Conservation (phyloP, 2,797 vertebrate species). For the Tragopan temminckii region DNA sequence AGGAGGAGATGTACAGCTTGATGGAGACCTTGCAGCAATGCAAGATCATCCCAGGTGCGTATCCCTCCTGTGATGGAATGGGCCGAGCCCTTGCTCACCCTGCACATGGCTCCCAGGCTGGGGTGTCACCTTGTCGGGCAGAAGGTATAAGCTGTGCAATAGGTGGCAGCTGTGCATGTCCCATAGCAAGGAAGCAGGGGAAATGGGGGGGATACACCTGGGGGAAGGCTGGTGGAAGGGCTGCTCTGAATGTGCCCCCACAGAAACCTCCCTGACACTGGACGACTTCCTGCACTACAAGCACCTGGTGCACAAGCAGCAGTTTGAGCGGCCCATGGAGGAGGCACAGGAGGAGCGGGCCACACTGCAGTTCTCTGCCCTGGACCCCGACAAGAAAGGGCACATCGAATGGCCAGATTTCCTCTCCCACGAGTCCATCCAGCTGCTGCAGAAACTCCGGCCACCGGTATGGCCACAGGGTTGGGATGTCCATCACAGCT, state of each 20-base stretch:
- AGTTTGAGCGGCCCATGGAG: constrained; percentile 87
- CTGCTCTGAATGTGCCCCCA: neutral
- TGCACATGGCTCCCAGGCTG: neutral
- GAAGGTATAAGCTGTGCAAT: neutral
- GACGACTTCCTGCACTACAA: constrained; percentile 95
- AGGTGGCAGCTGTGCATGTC: too few relatives aligned
- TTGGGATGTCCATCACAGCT: neutral
- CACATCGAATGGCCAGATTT: constrained; percentile 94
- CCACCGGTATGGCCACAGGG: constrained; percentile 83
- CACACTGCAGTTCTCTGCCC: constrained; percentile 89
- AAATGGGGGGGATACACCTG: neutral
- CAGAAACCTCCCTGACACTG: constrained; percentile 93
- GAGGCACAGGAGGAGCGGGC: constrained; percentile 92
- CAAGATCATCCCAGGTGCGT: constrained; percentile 93
- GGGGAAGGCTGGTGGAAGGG: neutral
- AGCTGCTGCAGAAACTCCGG: constrained; percentile 91
- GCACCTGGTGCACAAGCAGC: constrained; percentile 92
- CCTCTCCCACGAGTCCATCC: constrained; percentile 94
- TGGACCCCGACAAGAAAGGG: constrained; percentile 93
- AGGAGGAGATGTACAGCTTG: constrained; percentile 97
- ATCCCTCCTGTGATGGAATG: rapidly evolving
- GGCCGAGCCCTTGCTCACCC: neutral
- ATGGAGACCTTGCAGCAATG: constrained; percentile 92
- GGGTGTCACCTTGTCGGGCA: too few relatives aligned
- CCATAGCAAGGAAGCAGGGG: neutral